Evolutionary conservation across 1,140 invertebrate genomes (phyloP).

Genomic region (Drosophila truncata): DNA sequence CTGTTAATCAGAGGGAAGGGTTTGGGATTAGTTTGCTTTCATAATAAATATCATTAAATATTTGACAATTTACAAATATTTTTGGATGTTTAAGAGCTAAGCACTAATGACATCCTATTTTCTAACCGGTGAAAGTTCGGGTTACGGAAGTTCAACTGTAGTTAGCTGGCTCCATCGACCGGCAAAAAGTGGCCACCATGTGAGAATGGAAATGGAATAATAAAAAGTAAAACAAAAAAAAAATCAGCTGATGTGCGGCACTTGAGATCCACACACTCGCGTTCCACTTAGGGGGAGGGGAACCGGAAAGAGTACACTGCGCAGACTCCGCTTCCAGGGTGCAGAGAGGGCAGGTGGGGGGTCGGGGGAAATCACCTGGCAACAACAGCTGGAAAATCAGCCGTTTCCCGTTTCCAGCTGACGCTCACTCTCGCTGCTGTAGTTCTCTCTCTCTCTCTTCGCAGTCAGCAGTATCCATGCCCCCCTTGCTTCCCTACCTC

Average conservation of each 20-base stretch:
- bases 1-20: slow-evolving; percentile 45
- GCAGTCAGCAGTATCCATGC: slow-evolving; percentile 25
- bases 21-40: not conserved
- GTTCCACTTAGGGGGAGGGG: slow-evolving; percentile 22
- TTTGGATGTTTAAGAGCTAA: not conserved
- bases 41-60: not conserved
- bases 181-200: slow-evolving; percentile 54
- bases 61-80: not conserved
- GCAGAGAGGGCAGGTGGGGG: slow-evolving; percentile 5
- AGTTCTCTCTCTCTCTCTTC: slow-evolving; percentile 4
- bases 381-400: slow-evolving; percentile 85
- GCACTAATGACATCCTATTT: slow-evolving; percentile 8
- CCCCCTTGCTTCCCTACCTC: not conserved
- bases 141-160: slow-evolving; percentile 46
- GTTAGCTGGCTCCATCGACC: slow-evolving; percentile 59
- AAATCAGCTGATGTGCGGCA: slow-evolving; percentile 76
- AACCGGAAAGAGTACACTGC: slow-evolving; percentile 37
- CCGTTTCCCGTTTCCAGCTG: slow-evolving; percentile 60
- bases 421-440: slow-evolving; percentile 16
- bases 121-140: slow-evolving; percentile 19
- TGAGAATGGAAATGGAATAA: slow-evolving; percentile 42
- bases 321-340: slow-evolving; percentile 68
- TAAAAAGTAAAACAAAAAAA: slow-evolving; percentile 17
- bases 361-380: slow-evolving; percentile 79
- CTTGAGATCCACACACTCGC: slow-evolving; percentile 49